phyloP scores from a whole-genome alignment of 2,113 vertebrate species.

The Dascyllus trimaculatus region DNA sequence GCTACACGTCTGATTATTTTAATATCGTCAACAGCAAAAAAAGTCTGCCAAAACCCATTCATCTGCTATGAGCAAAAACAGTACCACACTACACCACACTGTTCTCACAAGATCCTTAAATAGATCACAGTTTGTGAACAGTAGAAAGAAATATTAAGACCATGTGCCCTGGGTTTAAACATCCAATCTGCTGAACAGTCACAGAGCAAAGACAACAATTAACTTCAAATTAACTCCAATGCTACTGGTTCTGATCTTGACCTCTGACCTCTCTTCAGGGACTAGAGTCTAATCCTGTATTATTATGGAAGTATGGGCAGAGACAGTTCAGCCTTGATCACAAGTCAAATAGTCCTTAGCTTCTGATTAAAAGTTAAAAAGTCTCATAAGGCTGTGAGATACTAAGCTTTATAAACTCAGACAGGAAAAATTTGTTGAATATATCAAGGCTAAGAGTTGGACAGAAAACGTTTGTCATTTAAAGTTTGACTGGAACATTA shows the following conservation, averaged over 20 bases:
- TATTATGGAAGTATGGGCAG: background rate
- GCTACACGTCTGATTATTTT: background rate
- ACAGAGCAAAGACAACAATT: slow-evolving; percentile 22
- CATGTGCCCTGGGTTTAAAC: slow-evolving; percentile 4
- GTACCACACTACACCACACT: background rate
- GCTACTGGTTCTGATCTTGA: slow-evolving; percentile 23
- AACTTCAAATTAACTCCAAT: slow-evolving; percentile 1
- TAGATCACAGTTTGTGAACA: background rate
- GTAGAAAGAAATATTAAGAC: background rate
- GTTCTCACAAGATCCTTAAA: background rate
- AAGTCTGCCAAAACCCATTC: background rate
- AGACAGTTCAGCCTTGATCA: background rate
- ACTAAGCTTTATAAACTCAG: background rate
- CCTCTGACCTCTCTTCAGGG: slow-evolving; percentile 7
- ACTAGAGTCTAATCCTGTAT: background rate
- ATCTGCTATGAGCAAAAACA: background rate
- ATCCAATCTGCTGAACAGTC: background rate
- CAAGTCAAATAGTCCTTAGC: background rate
- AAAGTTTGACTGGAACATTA: slow-evolving; percentile 19
- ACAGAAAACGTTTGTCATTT: slow-evolving; percentile 34
- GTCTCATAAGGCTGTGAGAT: background rate
- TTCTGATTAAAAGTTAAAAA: background rate
- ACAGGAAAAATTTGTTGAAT: background rate
- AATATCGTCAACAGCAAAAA: background rate
- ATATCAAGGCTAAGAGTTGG: background rate